Percentiles rank a stretch among this genome's conserved stretches.
phyloP scores from a whole-genome alignment of 1,140 invertebrate species.

The Parapsyche elsis region DNA sequence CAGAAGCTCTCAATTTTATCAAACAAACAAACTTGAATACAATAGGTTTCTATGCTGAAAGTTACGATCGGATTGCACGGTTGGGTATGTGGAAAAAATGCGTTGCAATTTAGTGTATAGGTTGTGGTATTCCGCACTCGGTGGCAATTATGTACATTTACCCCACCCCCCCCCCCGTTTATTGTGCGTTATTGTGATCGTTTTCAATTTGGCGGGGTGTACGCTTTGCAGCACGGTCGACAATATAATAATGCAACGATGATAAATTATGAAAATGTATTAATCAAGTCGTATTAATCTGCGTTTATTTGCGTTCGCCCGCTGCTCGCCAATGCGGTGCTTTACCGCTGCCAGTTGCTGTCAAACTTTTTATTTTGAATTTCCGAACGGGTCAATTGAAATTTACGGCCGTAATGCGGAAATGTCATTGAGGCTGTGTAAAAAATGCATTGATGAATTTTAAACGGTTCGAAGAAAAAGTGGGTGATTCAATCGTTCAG shows the following conservation, averaged over 20 bases:
- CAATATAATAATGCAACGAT: conserved; percentile 42
- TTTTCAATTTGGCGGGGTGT: background rate
- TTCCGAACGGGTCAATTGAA: conserved; percentile 10
- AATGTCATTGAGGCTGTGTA: background rate
- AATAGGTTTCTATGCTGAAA: background rate
- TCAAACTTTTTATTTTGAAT: no score
- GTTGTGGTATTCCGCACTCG: no score
- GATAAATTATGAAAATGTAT: conserved; percentile 54
- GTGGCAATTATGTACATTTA: no score
- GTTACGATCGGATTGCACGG: background rate
- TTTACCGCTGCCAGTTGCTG: no score
- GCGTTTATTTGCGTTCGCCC: conserved; percentile 36
- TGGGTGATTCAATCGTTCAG: no score
- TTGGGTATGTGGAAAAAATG: background rate
- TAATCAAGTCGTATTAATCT: conserved; percentile 48
- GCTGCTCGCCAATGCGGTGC: background rate
- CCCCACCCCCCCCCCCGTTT: no score
- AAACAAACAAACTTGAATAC: background rate
- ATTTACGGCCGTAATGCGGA: background rate
- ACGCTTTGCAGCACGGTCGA: conserved; percentile 1
- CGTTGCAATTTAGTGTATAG: background rate
- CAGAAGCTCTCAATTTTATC: background rate
- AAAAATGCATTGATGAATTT: no score
- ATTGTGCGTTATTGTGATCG: background rate
- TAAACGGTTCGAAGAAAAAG: no score